phyloP scores from a whole-genome alignment of 2,113 vertebrate genomes.

The Brienomyrus longianalis region DNA sequence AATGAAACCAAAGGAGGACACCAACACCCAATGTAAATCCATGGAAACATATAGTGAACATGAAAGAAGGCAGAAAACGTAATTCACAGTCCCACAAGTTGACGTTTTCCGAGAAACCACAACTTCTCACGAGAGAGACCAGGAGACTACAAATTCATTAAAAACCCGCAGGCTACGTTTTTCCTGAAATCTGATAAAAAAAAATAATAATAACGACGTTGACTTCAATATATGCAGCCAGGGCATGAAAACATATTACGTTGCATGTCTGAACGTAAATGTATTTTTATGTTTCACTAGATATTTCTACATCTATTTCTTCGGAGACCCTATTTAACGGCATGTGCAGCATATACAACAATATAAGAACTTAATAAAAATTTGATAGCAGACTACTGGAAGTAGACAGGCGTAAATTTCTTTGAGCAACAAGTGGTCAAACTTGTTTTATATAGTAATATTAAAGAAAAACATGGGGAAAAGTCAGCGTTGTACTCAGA shows the following conservation, averaged over 20 bases:
- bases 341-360: not conserved
- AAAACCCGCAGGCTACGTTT: not conserved
- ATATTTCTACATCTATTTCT: not conserved
- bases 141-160: not conserved
- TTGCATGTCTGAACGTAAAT: not conserved
- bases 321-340: not conserved
- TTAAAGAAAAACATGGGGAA: not conserved
- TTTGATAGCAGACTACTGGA: not conserved
- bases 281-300: not conserved
- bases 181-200: not conserved
- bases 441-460: not conserved
- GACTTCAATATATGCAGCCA: not conserved
- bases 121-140: not conserved
- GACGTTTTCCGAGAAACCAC: not conserved
- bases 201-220: not conserved
- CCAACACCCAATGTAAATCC: not conserved
- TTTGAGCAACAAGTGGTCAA: not conserved
- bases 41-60: not conserved
- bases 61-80: not conserved
- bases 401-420: not conserved
- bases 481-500: not conserved
- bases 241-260: not conserved
- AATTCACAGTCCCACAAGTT: not conserved
- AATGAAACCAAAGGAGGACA: not conserved
- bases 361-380: not conserved